Conservation (phyloP, 2,797 vertebrate species). For the Emys orbicularis region DNA sequence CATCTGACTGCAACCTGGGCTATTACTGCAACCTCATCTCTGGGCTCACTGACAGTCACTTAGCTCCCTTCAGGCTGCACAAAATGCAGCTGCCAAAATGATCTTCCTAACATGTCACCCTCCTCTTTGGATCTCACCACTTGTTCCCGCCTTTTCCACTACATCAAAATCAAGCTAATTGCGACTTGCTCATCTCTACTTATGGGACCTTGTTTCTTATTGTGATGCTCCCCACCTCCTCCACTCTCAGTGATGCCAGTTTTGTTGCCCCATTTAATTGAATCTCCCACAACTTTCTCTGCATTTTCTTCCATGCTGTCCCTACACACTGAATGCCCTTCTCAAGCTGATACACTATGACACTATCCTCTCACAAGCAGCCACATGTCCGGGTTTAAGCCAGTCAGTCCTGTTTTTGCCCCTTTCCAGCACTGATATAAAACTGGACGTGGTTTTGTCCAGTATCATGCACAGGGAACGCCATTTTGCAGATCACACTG, state of each 20-base stretch:
- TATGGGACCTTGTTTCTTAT: neutral
- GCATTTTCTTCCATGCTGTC: neutral
- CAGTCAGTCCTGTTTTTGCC: neutral
- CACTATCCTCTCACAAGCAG: neutral
- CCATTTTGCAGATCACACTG: too few species aligned
- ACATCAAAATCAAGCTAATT: neutral
- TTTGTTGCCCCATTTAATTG: neutral
- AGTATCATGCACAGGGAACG: too few species aligned
- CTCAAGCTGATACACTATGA: neutral
- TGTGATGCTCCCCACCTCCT: neutral
- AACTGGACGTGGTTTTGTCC: neutral
- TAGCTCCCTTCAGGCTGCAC: neutral
- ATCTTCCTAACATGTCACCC: neutral
- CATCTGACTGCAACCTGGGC: neutral
- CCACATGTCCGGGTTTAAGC: neutral
- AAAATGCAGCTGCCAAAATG: neutral
- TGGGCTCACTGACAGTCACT: neutral
- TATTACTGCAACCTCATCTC: neutral
- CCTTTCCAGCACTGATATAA: neutral
- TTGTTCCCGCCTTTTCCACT: neutral
- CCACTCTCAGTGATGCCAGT: neutral
- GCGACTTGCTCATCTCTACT: neutral
- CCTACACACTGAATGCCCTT: neutral
- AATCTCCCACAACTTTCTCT: neutral
- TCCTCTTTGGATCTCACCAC: neutral